A percentile compares a stretch with the other conserved stretches of the same genome.
Evolutionary conservation across 2,113 vertebrate genomes (phyloP).

Genomic region (Rhadina sibilatrix): DNA sequence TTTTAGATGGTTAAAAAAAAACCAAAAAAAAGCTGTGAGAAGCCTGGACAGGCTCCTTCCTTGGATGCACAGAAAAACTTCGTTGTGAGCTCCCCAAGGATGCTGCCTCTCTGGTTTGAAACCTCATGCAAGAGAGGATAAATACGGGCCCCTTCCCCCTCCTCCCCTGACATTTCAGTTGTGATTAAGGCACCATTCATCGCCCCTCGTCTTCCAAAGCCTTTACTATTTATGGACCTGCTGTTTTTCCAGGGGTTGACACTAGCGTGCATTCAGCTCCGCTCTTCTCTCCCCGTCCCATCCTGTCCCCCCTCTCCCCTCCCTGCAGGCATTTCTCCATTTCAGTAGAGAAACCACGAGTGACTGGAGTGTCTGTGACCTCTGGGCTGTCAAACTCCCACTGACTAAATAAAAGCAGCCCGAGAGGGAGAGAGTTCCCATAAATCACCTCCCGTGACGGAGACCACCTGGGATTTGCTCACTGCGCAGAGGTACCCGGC

Average conservation of each 20-base stretch:
- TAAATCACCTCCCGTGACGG: slow-evolving; percentile 70
- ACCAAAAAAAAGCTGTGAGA: not conserved
- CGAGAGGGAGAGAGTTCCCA: slow-evolving; percentile 58
- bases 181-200: slow-evolving; percentile 56
- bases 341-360: slow-evolving; percentile 68
- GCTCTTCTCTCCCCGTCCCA: not conserved
- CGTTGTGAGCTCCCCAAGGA: not conserved
- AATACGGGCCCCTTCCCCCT: slow-evolving; percentile 39
- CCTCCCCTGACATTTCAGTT: slow-evolving; percentile 45
- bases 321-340: slow-evolving; percentile 63
- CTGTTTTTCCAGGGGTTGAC: slow-evolving; percentile 49
- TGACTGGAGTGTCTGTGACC: slow-evolving; percentile 70
- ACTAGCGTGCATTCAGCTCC: not conserved
- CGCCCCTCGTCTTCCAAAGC: slow-evolving; percentile 19
- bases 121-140: slow-evolving; percentile 2
- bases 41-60: not conserved
- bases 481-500: slow-evolving; percentile 34
- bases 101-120: not conserved
- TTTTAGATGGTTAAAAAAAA: not conserved
- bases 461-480: slow-evolving; percentile 69
- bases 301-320: slow-evolving; percentile 4
- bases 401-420: slow-evolving; percentile 74
- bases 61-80: not conserved
- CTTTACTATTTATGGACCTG: slow-evolving; percentile 62
- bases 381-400: slow-evolving; percentile 67